These are phyloP conservation scores for Sisyra terminalis DNA, from an alignment of 2,888 invertebrate species.

Conservation along the genomic window DNA sequence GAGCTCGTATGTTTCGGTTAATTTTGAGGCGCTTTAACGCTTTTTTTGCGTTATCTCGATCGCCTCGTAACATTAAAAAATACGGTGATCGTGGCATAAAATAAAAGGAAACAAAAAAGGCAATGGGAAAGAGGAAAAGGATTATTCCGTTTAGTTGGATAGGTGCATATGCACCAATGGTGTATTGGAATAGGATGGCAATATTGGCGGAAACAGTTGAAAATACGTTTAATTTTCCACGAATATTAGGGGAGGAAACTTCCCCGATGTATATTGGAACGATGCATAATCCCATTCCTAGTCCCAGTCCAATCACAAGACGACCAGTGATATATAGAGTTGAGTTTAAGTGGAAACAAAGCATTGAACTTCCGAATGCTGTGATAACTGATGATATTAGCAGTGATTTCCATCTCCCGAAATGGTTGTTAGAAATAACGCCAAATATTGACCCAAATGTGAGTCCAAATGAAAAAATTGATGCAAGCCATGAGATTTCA, in stretches of 20 bases:
- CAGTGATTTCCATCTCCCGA: no score
- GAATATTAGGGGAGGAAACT: background rate
- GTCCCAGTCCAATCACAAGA: background rate
- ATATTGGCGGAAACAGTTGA: background rate
- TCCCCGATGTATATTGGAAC: slow-evolving; percentile 1
- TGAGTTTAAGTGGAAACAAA: no score
- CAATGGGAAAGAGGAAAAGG: background rate
- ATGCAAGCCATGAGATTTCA: no score
- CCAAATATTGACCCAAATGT: no score
- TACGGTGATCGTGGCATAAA: slow-evolving; percentile 1
- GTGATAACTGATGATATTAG: no score
- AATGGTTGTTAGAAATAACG: no score
- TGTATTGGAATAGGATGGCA: background rate
- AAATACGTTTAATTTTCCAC: background rate
- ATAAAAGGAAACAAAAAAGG: background rate
- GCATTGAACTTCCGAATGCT: no score
- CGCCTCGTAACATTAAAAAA: background rate
- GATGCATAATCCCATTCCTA: background rate
- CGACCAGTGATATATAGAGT: background rate
- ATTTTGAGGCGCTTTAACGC: background rate
- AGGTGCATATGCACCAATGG: background rate
- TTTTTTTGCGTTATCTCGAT: background rate
- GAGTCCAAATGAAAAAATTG: no score
- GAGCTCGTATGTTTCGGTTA: background rate
- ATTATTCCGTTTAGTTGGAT: background rate